Percentiles rank a stretch among this genome's conserved stretches.
Conservation (phyloP, 2,888 invertebrate species). For the Empis stercorea region DNA sequence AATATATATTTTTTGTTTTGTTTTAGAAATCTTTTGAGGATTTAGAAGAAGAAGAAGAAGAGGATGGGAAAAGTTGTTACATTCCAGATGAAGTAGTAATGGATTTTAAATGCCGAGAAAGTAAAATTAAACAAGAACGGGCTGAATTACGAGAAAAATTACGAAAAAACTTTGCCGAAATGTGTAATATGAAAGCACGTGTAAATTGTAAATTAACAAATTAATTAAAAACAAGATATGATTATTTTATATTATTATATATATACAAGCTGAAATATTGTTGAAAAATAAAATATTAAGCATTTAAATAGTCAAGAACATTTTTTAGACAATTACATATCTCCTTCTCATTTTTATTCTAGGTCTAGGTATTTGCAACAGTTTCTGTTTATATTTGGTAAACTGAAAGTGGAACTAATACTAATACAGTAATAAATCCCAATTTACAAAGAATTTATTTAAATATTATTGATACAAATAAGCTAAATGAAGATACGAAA, state of each 20-base stretch:
- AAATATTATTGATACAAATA: too few species aligned
- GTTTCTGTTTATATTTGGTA: too few species aligned
- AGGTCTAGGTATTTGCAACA: too few species aligned
- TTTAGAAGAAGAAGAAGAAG: conserved; percentile 58
- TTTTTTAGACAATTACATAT: neutral
- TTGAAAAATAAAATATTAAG: neutral
- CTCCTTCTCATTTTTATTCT: too few species aligned
- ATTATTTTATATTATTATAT: neutral
- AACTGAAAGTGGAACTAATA: too few species aligned
- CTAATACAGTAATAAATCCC: too few species aligned
- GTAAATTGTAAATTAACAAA: conserved; percentile 11
- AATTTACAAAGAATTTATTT: too few species aligned
- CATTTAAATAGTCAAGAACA: neutral
- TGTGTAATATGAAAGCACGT: conserved; percentile 40
- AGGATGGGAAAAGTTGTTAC: conserved; percentile 55
- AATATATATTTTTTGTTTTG: conserved; percentile 12
- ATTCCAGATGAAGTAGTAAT: conserved; percentile 82
- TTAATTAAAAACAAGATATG: conserved; percentile 1
- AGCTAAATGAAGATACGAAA: too few species aligned
- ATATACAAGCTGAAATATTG: conserved; percentile 1
- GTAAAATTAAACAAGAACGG: conserved; percentile 66
- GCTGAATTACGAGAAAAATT: conserved; percentile 70
- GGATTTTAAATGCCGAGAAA: conserved; percentile 70
- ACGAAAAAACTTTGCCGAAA: conserved; percentile 67
- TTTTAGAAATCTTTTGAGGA: conserved; percentile 64